Evolutionary conservation across 2,113 vertebrate species (phyloP).

Genomic region (Ophthalmolycus amberensis): DNA sequence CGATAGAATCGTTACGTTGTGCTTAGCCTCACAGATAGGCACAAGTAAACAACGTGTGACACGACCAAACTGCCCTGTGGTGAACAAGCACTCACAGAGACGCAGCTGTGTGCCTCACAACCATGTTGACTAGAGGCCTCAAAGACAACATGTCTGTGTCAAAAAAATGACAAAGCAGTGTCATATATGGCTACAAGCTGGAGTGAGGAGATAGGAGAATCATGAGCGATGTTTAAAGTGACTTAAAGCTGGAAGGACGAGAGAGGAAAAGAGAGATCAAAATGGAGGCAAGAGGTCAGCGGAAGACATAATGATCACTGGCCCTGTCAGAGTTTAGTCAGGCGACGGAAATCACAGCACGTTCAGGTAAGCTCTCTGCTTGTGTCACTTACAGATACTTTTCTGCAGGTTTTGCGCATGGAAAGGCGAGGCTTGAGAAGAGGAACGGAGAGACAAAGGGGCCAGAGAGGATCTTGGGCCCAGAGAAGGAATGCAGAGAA

Average conservation of each 20-base stretch:
- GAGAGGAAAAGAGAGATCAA: constrained; percentile 22
- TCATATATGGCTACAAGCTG: constrained; percentile 56
- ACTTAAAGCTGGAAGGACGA: constrained; percentile 45
- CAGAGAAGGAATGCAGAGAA: constrained; percentile 71
- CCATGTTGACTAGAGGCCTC: constrained; percentile 54
- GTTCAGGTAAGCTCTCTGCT: constrained; percentile 42
- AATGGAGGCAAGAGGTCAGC: constrained; percentile 56
- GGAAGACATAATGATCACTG: constrained; percentile 49
- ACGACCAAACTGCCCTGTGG: constrained; percentile 62
- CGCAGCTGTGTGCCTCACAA: constrained; percentile 73
- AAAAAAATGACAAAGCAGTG: constrained; percentile 68
- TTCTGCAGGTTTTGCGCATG: constrained; percentile 46
- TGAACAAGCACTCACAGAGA: constrained; percentile 43
- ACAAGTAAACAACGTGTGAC: constrained; percentile 61
- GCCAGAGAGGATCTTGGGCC: constrained; percentile 55
- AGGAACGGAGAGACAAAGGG: constrained; percentile 67
- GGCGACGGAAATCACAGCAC: constrained; percentile 41
- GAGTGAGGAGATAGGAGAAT: constrained; percentile 41
- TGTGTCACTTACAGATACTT: constrained; percentile 38
- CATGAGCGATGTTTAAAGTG: constrained; percentile 26
- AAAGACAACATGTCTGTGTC: constrained; percentile 69
- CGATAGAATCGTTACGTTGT: constrained; percentile 30
- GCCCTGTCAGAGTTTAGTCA: constrained; percentile 64
- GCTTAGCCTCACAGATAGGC: constrained; percentile 45
- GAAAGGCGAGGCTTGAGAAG: constrained; percentile 59